Base-by-base conservation (phyloP, 2,113 vertebrate species). In the Harpagus bidentatus region DNA sequence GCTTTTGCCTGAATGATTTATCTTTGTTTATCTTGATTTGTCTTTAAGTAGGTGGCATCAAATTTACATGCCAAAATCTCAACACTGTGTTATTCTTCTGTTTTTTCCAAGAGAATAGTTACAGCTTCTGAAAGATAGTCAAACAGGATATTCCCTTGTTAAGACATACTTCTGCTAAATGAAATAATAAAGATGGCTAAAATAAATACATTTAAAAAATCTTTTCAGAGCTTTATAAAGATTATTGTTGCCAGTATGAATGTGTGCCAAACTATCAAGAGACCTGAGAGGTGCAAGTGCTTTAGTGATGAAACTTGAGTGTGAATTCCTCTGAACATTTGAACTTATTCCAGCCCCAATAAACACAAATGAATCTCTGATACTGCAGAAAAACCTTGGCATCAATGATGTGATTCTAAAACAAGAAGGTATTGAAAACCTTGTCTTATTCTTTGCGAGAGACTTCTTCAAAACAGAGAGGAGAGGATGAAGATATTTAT, bases 11-110 rank as follows among this genome's bases (percentile, higher is more conserved):
- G 19, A 85, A 61, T 65, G 32, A 63, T 83, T 88, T 78, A 67
- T 83, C 48, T 83, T 72, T 36, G 32, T 78, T 92, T 84, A 31
- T 55, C 65, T 59, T 89, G 34, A 80, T 89, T 88, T 83, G 36
- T 6, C 71, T 86, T 74, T 34, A n/a, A 38, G 36, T 38, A 62
- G 63, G 31, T 40, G 25, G 16, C 43, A 80, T 52, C 48, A 61
- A 69, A 90, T 79, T 66, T 61, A 23, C 31, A 76, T 0, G 1
- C 53, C 34, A 70, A 65, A 88, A 69, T 34, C 58, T 86, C 28
- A 65, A 50, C 16, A 6, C 23, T 25, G 2, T 18, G 15, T 52
- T 26, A 52, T 52, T 52, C 6, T 77, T 69, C 23, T 23, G 19
- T 29, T 82, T 83, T 62, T 92, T 62, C n/a, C 22, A 31, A 52